Percentiles rank a stretch among this genome's conserved stretches.
Evolutionary conservation across 1,140 invertebrate genomes (phyloP).

Genomic region (Sycophaga agraensis): DNA sequence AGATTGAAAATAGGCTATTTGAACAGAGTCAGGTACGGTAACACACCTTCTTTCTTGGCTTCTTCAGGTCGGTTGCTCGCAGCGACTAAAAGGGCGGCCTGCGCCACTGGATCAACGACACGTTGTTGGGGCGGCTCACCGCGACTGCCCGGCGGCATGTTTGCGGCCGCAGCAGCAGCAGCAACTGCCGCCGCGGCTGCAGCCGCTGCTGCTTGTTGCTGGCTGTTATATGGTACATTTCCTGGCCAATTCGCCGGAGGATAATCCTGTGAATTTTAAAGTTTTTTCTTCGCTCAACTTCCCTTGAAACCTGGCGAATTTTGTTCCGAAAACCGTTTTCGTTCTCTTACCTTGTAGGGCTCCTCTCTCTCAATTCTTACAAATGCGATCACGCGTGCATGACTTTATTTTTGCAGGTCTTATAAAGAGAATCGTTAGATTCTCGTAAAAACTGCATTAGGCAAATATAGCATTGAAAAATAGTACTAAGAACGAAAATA

Average conservation of each 20-base stretch:
- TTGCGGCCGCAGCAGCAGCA: slow-evolving; percentile 23
- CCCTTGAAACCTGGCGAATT: slow-evolving; percentile 7
- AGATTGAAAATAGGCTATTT: neutral
- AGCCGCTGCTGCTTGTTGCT: slow-evolving; percentile 40
- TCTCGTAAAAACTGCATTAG: no score
- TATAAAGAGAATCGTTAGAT: no score
- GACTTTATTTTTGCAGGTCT: neutral
- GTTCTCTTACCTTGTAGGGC: slow-evolving; percentile 7
- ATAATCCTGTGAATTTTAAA: slow-evolving; percentile 48
- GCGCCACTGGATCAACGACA: slow-evolving; percentile 39
- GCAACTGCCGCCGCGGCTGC: slow-evolving; percentile 41
- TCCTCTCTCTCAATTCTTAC: neutral
- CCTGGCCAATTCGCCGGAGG: slow-evolving; percentile 51
- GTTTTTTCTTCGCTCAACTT: slow-evolving; percentile 4
- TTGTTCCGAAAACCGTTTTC: slow-evolving; percentile 17
- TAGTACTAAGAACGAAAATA: no score
- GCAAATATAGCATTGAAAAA: no score
- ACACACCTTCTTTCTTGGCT: slow-evolving; percentile 55
- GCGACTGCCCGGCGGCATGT: slow-evolving; percentile 28
- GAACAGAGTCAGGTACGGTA: no score
- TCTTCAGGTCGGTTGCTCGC: slow-evolving; percentile 48
- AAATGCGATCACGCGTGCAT: no score
- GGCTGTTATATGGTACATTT: slow-evolving; percentile 49
- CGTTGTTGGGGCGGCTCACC: slow-evolving; percentile 32
- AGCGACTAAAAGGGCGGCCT: slow-evolving; percentile 38